These are phyloP conservation scores for Venustoraphidia nigricollis DNA, from an alignment of 2,888 invertebrate species.

Conservation along the genomic window DNA sequence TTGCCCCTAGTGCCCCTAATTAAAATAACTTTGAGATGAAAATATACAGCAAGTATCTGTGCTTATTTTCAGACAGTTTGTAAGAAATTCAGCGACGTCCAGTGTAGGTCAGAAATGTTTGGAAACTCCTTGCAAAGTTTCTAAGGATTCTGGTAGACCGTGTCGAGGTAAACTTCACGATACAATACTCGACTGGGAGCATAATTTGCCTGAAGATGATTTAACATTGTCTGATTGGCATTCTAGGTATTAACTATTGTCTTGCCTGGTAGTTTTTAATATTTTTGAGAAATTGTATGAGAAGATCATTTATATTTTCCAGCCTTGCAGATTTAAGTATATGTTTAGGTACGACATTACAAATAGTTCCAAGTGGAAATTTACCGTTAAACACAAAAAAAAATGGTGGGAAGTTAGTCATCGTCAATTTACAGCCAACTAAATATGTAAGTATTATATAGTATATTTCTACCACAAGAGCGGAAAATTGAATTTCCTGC, in stretches of 20 bases:
- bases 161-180: constrained; percentile 82
- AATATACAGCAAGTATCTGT: neutral
- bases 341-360: constrained; percentile 91
- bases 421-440: constrained; percentile 95
- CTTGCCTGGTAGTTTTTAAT: neutral
- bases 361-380: constrained; percentile 94
- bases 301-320: constrained; percentile 21
- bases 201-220: constrained; percentile 77
- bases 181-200: constrained; percentile 95
- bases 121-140: constrained; percentile 46
- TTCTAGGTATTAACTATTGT: constrained; percentile 45
- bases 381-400: constrained; percentile 75
- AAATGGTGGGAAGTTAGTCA: constrained; percentile 75
- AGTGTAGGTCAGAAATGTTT: constrained; percentile 70
- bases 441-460: constrained; percentile 84
- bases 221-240: constrained; percentile 71
- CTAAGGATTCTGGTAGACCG: constrained; percentile 42
- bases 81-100: constrained; percentile 56
- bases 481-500: no score
- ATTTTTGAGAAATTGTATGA: constrained; percentile 7
- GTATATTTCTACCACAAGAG: no score
- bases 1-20: no score
- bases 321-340: constrained; percentile 88
- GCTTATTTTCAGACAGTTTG: constrained; percentile 49
- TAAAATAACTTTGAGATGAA: no score